phyloP scores from a whole-genome alignment of 2,888 invertebrate species.

The Nemotelus nigrinus region DNA sequence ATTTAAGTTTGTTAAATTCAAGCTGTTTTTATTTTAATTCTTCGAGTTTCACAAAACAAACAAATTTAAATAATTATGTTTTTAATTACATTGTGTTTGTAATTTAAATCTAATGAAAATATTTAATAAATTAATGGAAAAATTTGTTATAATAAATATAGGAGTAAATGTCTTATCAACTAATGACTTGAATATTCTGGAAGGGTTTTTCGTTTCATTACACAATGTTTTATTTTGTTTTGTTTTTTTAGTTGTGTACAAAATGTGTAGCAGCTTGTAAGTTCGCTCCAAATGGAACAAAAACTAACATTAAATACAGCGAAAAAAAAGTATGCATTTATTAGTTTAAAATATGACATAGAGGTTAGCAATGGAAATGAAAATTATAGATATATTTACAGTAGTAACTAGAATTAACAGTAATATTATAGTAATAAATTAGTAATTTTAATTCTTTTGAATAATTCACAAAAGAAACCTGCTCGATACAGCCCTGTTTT shows the following conservation, averaged over 20 bases:
- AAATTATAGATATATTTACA: not conserved
- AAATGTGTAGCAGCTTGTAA: no score
- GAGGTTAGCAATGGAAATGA: not conserved
- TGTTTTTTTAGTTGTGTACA: slow-evolving; percentile 1
- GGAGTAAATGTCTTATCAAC: slow-evolving; percentile 23
- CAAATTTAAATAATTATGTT: no score
- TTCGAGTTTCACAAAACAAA: no score
- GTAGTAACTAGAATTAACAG: not conserved
- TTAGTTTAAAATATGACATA: not conserved
- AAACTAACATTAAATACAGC: no score
- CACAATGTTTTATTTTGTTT: not conserved
- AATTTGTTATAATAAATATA: slow-evolving; percentile 10
- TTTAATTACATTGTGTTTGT: no score
- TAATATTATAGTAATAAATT: no score
- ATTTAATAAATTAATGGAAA: slow-evolving; percentile 13
- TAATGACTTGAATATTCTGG: slow-evolving; percentile 43
- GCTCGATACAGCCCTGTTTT: slow-evolving; percentile 28
- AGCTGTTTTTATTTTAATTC: no score
- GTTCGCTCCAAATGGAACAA: no score
- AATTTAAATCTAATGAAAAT: not conserved
- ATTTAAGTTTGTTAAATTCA: not conserved
- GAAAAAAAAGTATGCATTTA: no score
- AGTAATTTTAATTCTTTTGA: not conserved
- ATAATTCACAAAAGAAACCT: not conserved
- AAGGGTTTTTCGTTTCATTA: slow-evolving; percentile 26